phyloP scores from a whole-genome alignment of 2,113 vertebrate species.

The Trematocara unimaculatum region DNA sequence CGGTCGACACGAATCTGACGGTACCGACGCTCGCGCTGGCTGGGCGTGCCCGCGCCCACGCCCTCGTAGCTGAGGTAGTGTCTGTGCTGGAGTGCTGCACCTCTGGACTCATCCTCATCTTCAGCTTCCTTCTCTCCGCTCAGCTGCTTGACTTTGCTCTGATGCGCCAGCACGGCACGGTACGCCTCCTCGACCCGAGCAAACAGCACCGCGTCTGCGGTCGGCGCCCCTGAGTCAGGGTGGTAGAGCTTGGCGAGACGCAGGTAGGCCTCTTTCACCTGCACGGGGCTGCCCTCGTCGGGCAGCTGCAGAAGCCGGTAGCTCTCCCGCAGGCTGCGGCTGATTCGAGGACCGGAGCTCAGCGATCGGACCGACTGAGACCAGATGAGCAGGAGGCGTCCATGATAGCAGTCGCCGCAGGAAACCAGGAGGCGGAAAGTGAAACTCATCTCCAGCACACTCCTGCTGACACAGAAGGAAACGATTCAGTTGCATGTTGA shows the following conservation, averaged over 20 bases:
- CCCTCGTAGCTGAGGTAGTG: slow-evolving; percentile 94
- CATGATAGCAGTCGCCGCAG: not conserved
- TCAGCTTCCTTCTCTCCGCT: slow-evolving; percentile 53
- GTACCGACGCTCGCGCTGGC: slow-evolving; percentile 90
- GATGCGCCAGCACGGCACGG: slow-evolving; percentile 75
- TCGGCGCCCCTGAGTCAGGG: slow-evolving; percentile 79
- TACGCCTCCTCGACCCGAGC: slow-evolving; percentile 85
- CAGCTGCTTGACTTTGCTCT: slow-evolving; percentile 40
- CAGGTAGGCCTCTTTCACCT: slow-evolving; percentile 81
- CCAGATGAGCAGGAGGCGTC: not conserved
- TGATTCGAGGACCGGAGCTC: slow-evolving; percentile 16
- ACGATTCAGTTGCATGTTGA: not conserved
- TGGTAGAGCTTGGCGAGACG: slow-evolving; percentile 88
- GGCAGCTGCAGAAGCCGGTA: slow-evolving; percentile 69
- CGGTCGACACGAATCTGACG: slow-evolving; percentile 83
- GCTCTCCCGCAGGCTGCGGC: slow-evolving; percentile 57
- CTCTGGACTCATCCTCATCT: slow-evolving; percentile 71
- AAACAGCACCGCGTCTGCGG: slow-evolving; percentile 76
- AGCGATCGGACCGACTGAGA: slow-evolving; percentile 6
- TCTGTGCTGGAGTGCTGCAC: slow-evolving; percentile 79
- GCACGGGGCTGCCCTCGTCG: slow-evolving; percentile 37
- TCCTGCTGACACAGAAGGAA: not conserved
- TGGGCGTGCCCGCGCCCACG: slow-evolving; percentile 84
- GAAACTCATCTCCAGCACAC: slow-evolving; percentile 34
- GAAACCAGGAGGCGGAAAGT: slow-evolving; percentile 2